Evolutionary conservation across 2,888 invertebrate species (phyloP), one percentile per base, ranked within the genome.

Genomic region (Acleris sparsana): DNA sequence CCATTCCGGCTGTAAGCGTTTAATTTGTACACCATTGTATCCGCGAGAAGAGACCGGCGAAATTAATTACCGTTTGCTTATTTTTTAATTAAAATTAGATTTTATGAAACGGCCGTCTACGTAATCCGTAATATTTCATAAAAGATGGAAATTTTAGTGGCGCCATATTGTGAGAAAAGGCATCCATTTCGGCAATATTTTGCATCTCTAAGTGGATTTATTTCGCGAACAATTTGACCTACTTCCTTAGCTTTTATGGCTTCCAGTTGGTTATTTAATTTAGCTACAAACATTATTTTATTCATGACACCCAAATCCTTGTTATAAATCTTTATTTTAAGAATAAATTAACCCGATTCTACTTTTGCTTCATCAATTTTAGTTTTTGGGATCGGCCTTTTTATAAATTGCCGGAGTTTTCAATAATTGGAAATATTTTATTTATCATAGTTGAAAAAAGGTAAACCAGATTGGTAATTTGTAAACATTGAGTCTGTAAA

Each of bases 31-130:
- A 76, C 82, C 83, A 86, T 87, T 87, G 83, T 86, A 84, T 81
- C 83, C 76, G 74, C 69, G 77, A 76, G 73, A 79, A 73, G 76
- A 79, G 80, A 83, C 80, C 73, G 79, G 68, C 77, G 73, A 84
- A 88, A 90, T 87, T 88, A 89, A 89, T 89, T 88, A 85, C 82
- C 79, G 79, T 86, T 87, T 87, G 82, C 86, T 87, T 89, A 89
- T 87, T 88, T 87, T 88, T 89, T 89, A 88, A 89, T 90, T 89
- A 91, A 90, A 88, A 88, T 89, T 86, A 86, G 83, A 87, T 89
- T 86, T 86, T 80, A 84, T 82, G 84, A 84, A 87, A 87, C 83
- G 82, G 80, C 82, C 82, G 82, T 77, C 79, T 79, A 76, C 80
- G 78, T 87, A 86, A 88, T 89, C 89, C 82, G 84, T 84, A 87